Base-by-base conservation (phyloP, 2,888 invertebrate species). In the Caenorhabditis sp. region DNA sequence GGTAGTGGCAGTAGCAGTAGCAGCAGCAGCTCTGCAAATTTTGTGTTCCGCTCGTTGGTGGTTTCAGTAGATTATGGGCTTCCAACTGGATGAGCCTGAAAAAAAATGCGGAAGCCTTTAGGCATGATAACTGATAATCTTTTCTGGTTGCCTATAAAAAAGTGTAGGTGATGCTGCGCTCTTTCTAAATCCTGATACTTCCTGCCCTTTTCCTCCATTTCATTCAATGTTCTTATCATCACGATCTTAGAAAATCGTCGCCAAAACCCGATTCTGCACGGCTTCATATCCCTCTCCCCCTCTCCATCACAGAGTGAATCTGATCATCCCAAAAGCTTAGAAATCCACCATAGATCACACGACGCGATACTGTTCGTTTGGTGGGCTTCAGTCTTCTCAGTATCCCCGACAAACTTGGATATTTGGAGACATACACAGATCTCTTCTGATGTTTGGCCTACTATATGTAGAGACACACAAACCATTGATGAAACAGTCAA, bases 291-390 rank as follows among this genome's bases (percentile, higher is more conserved):
- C n/a, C n/a, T n/a, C n/a, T n/a, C n/a, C n/a, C n/a, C n/a, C n/a
- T n/a, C n/a, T 40, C 40, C 40, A 40, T 40, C 40, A 40, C 11
- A 18, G 13, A n/a, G n/a, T 56, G 55, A n/a, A 28, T 15, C 55
- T n/a, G 28, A 62, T 26, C 26, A 28, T 28, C 8, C 32, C 4
- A 32, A 9, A 32, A 32, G 32, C 32, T 32, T 32, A 60, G 22
- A 60, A 60, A 60, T 8, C 35, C 60, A 60, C 18, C 60, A 60
- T 8, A 60, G 60, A 60, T 60, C 60, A 60, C 24, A n/a, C n/a
- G 40, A 24, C 11, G 32, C n/a, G 24, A 60, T 60, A 60, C 60
- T 40, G 60, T 40, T 60, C 24, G 15, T 32, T 32, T 9, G 32
- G n/a, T n/a, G n/a, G n/a, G 22, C 20, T 53, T 22, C 26, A 26